Evolutionary conservation across 2,113 vertebrate genomes (phyloP).

Genomic region (Leptosomus discolor): DNA sequence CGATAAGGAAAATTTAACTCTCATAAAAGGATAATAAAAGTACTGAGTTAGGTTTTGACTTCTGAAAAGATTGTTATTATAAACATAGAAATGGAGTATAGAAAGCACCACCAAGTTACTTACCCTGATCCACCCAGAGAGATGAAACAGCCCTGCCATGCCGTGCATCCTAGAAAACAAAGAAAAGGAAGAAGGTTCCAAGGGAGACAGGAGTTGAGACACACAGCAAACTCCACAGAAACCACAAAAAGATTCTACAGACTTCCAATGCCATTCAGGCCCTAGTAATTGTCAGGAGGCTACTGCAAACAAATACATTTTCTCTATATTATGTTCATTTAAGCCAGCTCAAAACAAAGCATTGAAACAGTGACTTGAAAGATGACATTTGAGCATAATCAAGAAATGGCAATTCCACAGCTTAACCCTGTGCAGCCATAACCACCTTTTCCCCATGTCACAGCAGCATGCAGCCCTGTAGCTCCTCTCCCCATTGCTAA

Average conservation of each 20-base stretch:
- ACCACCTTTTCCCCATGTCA: background rate
- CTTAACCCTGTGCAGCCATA: background rate
- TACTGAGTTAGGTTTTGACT: background rate
- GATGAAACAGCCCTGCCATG: constrained; percentile 84
- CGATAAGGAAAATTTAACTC: background rate
- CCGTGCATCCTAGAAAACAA: constrained; percentile 81
- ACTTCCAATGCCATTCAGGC: background rate
- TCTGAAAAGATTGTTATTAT: background rate
- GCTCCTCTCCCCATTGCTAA: background rate
- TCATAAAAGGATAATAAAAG: background rate
- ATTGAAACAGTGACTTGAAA: background rate
- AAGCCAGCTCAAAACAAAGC: background rate
- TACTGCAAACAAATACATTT: background rate
- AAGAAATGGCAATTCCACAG: background rate
- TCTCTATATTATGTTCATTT: background rate
- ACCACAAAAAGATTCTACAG: background rate
- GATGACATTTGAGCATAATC: background rate
- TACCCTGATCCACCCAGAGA: constrained; percentile 87
- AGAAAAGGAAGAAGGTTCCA: background rate
- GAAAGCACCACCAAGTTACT: constrained; percentile 34
- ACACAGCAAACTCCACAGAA: background rate
- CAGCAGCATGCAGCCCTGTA: background rate
- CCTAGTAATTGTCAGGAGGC: background rate
- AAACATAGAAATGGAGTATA: background rate
- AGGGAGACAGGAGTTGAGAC: background rate